phyloP scores from a whole-genome alignment of 1,140 invertebrate genomes.

The Rhynchophorus ferrugineus region DNA sequence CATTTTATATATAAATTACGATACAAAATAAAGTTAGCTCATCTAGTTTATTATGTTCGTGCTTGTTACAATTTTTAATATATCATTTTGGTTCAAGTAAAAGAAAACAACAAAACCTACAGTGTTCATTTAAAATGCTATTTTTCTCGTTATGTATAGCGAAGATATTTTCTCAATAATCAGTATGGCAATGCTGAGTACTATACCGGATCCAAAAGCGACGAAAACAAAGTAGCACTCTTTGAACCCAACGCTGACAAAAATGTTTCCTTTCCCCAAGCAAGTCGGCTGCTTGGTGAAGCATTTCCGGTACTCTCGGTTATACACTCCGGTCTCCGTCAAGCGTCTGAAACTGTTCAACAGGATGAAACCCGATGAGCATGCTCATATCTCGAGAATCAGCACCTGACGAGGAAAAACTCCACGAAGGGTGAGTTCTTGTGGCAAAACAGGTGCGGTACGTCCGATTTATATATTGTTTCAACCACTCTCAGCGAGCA shows the following conservation, averaged over 20 bases:
- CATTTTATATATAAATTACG: no score
- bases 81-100: no score
- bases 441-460: background rate
- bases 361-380: no score
- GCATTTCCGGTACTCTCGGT: background rate
- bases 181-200: background rate
- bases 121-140: no score
- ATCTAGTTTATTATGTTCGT: no score
- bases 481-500: constrained; percentile 34
- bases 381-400: background rate
- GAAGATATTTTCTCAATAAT: background rate
- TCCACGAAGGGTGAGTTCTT: background rate
- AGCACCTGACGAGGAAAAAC: background rate
- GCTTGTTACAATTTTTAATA: no score
- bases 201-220: background rate
- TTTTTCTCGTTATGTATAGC: no score
- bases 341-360: background rate
- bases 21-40: no score
- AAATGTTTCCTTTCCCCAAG: background rate
- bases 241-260: background rate
- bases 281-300: background rate
- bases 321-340: background rate
- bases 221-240: background rate
- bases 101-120: no score
- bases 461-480: background rate